These are phyloP conservation scores for Eupithecia insigniata DNA, from an alignment of 2,888 invertebrate genomes.

Conservation along the genomic window DNA sequence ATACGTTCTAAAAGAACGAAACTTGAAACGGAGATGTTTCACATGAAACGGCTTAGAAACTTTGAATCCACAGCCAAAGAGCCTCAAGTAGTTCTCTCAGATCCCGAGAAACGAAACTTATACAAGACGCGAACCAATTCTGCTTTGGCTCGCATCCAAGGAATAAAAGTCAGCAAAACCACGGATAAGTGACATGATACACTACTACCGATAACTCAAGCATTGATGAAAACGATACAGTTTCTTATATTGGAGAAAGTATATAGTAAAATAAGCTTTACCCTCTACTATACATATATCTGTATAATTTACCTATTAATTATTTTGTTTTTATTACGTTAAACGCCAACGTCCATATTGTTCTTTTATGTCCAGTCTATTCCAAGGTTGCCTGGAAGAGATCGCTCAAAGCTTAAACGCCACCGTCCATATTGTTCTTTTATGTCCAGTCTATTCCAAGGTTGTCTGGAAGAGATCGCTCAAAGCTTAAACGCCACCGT, in stretches of 20 bases:
- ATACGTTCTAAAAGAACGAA: neutral
- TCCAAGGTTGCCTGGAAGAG: too few relatives aligned
- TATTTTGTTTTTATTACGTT: too few relatives aligned
- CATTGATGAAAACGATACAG: conserved; percentile 19
- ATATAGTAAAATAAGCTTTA: neutral
- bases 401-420: too few relatives aligned
- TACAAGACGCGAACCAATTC: conserved; percentile 61
- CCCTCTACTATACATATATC: neutral
- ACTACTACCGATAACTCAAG: conserved; percentile 47
- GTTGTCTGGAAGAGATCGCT: too few relatives aligned
- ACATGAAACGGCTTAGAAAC: neutral
- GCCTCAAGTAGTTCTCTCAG: conserved; percentile 44
- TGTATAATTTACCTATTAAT: too few relatives aligned
- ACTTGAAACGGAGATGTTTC: neutral
- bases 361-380: too few relatives aligned
- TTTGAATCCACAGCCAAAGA: conserved; percentile 19
- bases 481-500: too few relatives aligned
- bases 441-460: too few relatives aligned
- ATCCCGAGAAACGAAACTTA: conserved; percentile 51
- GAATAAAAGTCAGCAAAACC: conserved; percentile 64
- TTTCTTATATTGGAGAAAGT: neutral
- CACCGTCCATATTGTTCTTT: too few relatives aligned
- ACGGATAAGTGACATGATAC: conserved; percentile 49
- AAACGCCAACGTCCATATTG: too few relatives aligned
- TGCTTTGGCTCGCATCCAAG: conserved; percentile 64